Evolutionary conservation across 2,113 vertebrate genomes (phyloP).

Genomic region (Lophius piscatorius): DNA sequence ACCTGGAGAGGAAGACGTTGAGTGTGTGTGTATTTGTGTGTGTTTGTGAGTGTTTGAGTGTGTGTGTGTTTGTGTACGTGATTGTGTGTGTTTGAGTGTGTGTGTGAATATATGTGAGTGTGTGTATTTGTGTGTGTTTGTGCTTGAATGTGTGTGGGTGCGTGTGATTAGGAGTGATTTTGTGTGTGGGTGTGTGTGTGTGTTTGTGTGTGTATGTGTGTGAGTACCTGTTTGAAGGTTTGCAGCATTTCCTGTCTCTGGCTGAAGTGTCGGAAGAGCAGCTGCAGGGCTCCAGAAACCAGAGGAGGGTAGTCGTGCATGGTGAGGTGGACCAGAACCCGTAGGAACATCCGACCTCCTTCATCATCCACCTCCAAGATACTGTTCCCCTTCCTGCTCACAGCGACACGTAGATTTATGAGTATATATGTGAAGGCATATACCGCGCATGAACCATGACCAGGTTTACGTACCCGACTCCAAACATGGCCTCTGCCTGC

Average conservation of each 20-base stretch:
- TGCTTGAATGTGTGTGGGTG: too few relatives aligned
- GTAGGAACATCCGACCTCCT: slow-evolving; percentile 93
- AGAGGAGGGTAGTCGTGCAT: slow-evolving; percentile 95
- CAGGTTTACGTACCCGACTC: slow-evolving; percentile 84
- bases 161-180: too few relatives aligned
- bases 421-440: not conserved
- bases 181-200: too few relatives aligned
- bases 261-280: slow-evolving; percentile 99
- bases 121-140: too few relatives aligned
- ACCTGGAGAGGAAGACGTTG: slow-evolving; percentile 75
- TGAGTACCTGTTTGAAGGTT: slow-evolving; percentile 94
- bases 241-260: slow-evolving; percentile 96
- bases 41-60: too few relatives aligned
- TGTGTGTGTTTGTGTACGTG: too few relatives aligned
- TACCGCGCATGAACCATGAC: not conserved
- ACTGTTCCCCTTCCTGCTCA: slow-evolving; percentile 89
- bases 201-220: not conserved
- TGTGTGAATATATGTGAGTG: too few relatives aligned
- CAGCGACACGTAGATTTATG: not conserved
- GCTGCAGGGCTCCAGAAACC: slow-evolving; percentile 92
- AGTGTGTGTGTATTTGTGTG: not conserved
- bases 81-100: too few relatives aligned
- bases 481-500: slow-evolving; percentile 97
- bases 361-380: slow-evolving; percentile 97
- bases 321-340: slow-evolving; percentile 92